Percentiles rank a stretch among this genome's conserved stretches.
Evolutionary conservation across 2,797 vertebrate genomes (phyloP).

Genomic region (Alectoris magna): DNA sequence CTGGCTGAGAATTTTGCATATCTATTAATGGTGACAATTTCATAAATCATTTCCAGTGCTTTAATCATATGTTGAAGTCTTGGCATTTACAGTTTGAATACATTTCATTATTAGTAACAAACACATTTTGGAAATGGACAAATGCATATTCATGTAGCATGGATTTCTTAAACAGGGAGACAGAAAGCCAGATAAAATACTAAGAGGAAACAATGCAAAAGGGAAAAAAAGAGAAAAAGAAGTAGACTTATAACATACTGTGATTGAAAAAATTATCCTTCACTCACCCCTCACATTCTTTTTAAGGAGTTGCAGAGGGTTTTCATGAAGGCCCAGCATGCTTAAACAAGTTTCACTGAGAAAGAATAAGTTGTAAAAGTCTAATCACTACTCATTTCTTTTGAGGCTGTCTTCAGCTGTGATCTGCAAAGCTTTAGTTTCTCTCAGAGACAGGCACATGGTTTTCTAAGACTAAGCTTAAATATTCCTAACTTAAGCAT

Average conservation of each 20-base stretch:
- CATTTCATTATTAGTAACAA: conserved; percentile 52
- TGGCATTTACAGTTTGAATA: conserved; percentile 56
- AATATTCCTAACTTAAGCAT: background rate
- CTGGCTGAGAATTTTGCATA: conserved; percentile 9
- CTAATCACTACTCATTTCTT: conserved; percentile 55
- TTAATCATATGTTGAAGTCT: conserved; percentile 14
- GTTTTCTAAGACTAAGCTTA: background rate
- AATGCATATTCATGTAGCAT: conserved; percentile 33
- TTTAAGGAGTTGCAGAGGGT: conserved; percentile 57
- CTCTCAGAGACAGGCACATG: conserved; percentile 6
- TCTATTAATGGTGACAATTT: background rate
- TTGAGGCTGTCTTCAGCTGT: conserved; percentile 60
- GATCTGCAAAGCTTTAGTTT: conserved; percentile 51
- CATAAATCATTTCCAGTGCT: conserved; percentile 9
- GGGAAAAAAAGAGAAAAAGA: background rate
- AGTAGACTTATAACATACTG: conserved; percentile 44
- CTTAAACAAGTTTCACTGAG: conserved; percentile 62
- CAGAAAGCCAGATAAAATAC: conserved; percentile 39
- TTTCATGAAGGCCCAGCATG: conserved; percentile 66
- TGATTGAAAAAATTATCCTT: conserved; percentile 47
- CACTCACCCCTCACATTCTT: conserved; percentile 54
- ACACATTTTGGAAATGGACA: conserved; percentile 51
- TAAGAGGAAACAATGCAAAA: conserved; percentile 54
- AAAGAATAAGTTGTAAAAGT: conserved; percentile 73
- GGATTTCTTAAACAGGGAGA: conserved; percentile 30